Evolutionary conservation across 2,113 vertebrate species (phyloP).

Genomic region (Macquaria ambigua): DNA sequence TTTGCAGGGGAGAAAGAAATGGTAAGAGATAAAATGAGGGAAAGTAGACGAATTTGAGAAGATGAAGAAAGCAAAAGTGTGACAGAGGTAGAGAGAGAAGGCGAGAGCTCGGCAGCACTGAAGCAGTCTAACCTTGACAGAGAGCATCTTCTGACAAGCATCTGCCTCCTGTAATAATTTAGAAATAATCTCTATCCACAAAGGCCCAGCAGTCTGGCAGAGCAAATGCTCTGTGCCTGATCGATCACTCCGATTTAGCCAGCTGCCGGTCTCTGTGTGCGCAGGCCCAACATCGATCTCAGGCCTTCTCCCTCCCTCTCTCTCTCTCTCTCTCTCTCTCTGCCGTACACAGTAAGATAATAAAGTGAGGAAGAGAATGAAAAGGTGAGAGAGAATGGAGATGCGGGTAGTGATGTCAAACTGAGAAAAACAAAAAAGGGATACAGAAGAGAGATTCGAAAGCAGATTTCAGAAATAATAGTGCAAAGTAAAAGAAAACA

Average conservation of each 20-base stretch:
- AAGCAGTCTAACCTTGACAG: conserved; percentile 84
- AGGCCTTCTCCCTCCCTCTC: conserved; percentile 9
- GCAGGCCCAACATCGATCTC: conserved; percentile 76
- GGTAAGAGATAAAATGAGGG: conserved; percentile 21
- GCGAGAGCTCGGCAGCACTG: conserved; percentile 36
- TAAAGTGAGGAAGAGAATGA: conserved; percentile 49
- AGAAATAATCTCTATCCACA: conserved; percentile 86
- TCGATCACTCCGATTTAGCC: conserved; percentile 80
- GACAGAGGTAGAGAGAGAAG: conserved; percentile 19
- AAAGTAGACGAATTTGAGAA: conserved; percentile 28
- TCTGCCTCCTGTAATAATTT: conserved; percentile 87
- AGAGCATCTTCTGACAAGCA: conserved; percentile 85
- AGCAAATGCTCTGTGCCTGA: conserved; percentile 80
- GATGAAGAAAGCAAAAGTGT: conserved; percentile 35
- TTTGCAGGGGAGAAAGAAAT: conserved; percentile 27
- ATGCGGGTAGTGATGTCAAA: conserved; percentile 39
- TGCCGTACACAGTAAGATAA: conserved; percentile 43
- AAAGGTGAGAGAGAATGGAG: conserved; percentile 54
- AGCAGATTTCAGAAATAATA: conserved; percentile 28
- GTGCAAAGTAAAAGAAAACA: not conserved
- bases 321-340: not conserved
- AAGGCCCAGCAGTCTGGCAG: conserved; percentile 83
- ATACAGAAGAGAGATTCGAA: conserved; percentile 9
- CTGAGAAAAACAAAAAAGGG: conserved; percentile 49
- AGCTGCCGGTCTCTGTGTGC: conserved; percentile 74